phyloP scores from a whole-genome alignment of 1,140 invertebrate species.

The Maconellicoccus hirsutus region DNA sequence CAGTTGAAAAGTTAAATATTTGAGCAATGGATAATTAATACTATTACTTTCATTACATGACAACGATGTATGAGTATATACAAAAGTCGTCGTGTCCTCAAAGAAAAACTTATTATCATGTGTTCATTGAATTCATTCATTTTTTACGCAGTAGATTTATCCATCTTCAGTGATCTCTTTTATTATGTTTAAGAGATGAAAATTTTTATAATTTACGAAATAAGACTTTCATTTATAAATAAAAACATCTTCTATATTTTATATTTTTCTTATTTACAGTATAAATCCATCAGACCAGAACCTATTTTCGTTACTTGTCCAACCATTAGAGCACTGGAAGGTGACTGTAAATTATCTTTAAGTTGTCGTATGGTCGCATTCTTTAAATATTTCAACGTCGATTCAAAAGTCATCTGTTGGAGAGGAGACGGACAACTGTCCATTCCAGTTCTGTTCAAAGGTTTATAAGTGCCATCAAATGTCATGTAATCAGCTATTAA shows the following conservation, averaged over 20 bases:
- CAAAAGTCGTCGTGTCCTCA: too few relatives aligned
- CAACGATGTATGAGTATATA: too few relatives aligned
- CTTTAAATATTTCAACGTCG: slow-evolving; percentile 75
- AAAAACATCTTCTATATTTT: neutral
- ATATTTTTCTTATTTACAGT: slow-evolving; percentile 23
- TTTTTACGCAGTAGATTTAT: neutral
- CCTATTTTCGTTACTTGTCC: slow-evolving; percentile 72
- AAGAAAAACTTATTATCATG: too few relatives aligned
- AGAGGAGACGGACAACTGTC: slow-evolving; percentile 75
- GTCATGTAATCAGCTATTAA: slow-evolving; percentile 98
- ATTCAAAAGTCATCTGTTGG: slow-evolving; percentile 98
- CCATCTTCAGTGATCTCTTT: neutral
- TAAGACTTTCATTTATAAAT: neutral
- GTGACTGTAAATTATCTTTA: slow-evolving; percentile 65
- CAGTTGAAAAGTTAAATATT: neutral
- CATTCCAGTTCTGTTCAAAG: slow-evolving; percentile 84
- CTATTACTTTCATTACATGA: too few relatives aligned
- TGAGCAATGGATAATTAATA: too few relatives aligned
- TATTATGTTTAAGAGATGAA: neutral
- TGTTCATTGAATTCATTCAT: too few relatives aligned
- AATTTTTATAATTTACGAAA: neutral
- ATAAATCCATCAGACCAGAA: slow-evolving; percentile 47
- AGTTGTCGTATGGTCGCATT: slow-evolving; percentile 51
- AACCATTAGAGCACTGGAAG: slow-evolving; percentile 77
- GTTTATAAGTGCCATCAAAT: slow-evolving; percentile 74